Evolutionary conservation across 2,113 vertebrate species (phyloP), one percentile per base, ranked within the genome.

Genomic region (Vulpes lagopus): DNA sequence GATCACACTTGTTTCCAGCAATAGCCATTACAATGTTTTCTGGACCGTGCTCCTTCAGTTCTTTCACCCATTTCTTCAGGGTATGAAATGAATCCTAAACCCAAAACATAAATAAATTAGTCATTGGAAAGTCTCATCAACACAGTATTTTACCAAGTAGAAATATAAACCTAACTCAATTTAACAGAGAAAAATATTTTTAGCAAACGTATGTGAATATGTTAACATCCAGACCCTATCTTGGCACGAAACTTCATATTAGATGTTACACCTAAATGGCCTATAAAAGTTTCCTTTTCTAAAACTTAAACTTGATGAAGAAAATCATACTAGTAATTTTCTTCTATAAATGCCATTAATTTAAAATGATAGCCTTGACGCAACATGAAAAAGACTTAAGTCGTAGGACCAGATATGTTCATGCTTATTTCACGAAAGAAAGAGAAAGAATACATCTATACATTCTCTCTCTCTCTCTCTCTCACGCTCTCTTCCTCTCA

Each of bases 51-150:
- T 99, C 99, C 98, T 99, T 99, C 93, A 99, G 98, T 97, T 99
- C 99, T 98, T 99, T 99, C 93, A 99, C 99, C 99, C 99, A 99
- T 97, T 99, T 99, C 99, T 99, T 99, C 98, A 99, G 98, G 93
- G 99, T 99, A 98, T 99, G 99, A 99, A 99, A 99, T 8, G 99
- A 99, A 98, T 99, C 99, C 99, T 99, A 98, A 97, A 97, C 27
- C 90, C 97, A 97, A 98, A 80, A 95, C 91, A 93, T 19, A 97
- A 96, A 59, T 49, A 65, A 95, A 43, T 49, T 62, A 93, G 95
- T 91, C 60, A 85, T 3, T 62, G 59, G 92, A 89, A 71, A 98
- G 30, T 79, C 35, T 17, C 30, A 11, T 57, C 69, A 76, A 30
- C 3, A 32, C 16, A 59, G 15, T 27, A 79, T 49, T 65, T 76